Conservation (phyloP, 2,888 invertebrate species). For the Spilarctia lutea region DNA sequence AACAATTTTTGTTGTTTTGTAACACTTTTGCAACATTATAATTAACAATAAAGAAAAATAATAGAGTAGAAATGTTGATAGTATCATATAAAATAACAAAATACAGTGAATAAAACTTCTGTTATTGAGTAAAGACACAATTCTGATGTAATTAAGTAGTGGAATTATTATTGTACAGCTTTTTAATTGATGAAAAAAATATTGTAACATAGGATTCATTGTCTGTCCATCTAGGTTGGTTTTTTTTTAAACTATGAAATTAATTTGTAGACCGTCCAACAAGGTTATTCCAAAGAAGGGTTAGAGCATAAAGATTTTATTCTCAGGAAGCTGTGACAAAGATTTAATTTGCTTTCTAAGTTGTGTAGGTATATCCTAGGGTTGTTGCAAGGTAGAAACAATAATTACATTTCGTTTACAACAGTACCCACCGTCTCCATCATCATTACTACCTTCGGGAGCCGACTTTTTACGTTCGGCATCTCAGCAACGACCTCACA, state of each 20-base stretch:
- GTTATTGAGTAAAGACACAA: neutral
- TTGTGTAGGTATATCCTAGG: neutral
- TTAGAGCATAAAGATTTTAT: neutral
- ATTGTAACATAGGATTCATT: neutral
- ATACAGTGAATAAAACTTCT: neutral
- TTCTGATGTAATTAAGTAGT: no score
- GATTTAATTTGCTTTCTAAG: neutral
- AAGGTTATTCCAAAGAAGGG: neutral
- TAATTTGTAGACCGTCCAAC: neutral
- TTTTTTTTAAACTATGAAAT: neutral
- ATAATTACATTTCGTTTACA: conserved; percentile 39
- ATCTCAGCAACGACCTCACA: conserved; percentile 81
- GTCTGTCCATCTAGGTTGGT: neutral
- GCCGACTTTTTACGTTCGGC: conserved; percentile 88
- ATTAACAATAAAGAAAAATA: neutral
- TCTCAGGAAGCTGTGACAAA: neutral
- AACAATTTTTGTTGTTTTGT: neutral
- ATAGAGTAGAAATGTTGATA: neutral
- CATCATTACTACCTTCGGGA: conserved; percentile 79
- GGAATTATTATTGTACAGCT: neutral
- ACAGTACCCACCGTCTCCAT: conserved; percentile 92
- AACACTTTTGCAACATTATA: neutral
- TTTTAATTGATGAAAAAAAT: neutral
- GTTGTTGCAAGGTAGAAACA: neutral
- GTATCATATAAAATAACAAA: neutral